Percentiles rank a stretch among this genome's conserved stretches.
These are phyloP conservation scores for Enteromius unitaeniatus DNA, from an alignment of 2,797 vertebrate genomes.

Conservation along the genomic window DNA sequence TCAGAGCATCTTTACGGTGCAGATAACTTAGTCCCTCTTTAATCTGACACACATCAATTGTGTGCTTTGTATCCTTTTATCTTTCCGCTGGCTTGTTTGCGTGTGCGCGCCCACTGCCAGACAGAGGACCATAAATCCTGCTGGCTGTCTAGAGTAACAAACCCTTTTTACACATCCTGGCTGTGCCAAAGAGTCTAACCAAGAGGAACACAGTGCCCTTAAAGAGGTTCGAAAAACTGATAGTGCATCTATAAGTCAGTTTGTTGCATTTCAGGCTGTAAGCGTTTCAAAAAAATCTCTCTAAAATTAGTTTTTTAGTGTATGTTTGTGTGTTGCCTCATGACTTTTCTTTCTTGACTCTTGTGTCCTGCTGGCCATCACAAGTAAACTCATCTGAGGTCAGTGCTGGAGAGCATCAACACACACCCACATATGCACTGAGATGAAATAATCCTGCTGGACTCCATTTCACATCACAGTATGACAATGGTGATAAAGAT, in stretches of 20 bases:
- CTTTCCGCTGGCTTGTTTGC: neutral
- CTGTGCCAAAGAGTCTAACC: constrained; percentile 6
- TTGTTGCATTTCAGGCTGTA: neutral
- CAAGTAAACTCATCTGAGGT: constrained; percentile 39
- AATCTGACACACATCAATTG: constrained; percentile 14
- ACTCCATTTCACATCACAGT: constrained; percentile 33
- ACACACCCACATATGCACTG: constrained; percentile 30
- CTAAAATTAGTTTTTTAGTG: constrained; percentile 1
- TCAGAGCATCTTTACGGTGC: neutral
- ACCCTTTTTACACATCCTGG: constrained; percentile 7
- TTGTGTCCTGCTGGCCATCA: constrained; percentile 10
- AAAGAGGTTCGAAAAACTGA: neutral
- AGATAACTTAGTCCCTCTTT: constrained; percentile 1
- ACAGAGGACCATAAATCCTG: constrained; percentile 28
- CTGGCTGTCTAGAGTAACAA: constrained; percentile 1
- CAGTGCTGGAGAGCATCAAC: constrained; percentile 21
- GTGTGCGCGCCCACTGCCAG: neutral
- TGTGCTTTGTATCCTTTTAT: constrained; percentile 12
- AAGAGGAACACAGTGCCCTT: constrained; percentile 9
- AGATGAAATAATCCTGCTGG: constrained; percentile 25
- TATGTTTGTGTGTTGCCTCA: constrained; percentile 1
- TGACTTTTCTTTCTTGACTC: constrained; percentile 31
- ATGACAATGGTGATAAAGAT: constrained; percentile 23
- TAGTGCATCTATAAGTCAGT: neutral
- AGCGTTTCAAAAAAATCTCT: neutral